Base-by-base conservation (phyloP, 2,888 invertebrate species). In the Eupsilia transversa region DNA sequence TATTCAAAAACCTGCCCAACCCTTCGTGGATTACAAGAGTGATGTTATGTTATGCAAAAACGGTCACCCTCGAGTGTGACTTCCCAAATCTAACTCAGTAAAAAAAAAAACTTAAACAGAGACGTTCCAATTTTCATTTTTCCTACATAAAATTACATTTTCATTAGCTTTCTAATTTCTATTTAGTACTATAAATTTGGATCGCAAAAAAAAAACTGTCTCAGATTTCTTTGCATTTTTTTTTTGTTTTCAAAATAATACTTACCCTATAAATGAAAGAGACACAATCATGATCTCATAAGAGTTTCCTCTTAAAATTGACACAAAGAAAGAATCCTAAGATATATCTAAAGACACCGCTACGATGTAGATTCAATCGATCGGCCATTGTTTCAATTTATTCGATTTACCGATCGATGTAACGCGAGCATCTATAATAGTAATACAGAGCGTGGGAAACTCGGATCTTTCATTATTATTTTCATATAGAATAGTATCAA, bases 321-420 rank as follows among this genome's bases (percentile, higher is more conserved):
- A 84, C 85, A 85, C 65, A 68, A 69, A 63, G 74, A 81, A 88
- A 82, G 79, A 83, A 82, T 86, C 73, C 69, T 81, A 74, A 70
- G 81, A 77, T 85, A 81, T 87, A 84, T 87, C 79, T 79, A 83
- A 84, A 87, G 89, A 87, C 84, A 79, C 81, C 82, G 86, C 79
- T 63, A 35, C 85, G 83, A 79, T 87, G 86, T 85, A 80, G 86
- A 85, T 84, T 85, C 82, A 83, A 86, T 84, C 87, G 86, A 86
- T 87, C 82, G 79, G 41, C 72, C 89, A 91, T 91, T 91, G 92
- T 92, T 91, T 87, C 87, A 86, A 86, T 86, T 87, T 84, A 85
- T 85, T 85, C 87, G 90, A 89, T 87, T 87, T 89, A 83, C 88
- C 81, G 82, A 84, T 77, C 83, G 86, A 87, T 85, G 80, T 66